Percentiles rank a stretch among this genome's conserved stretches.
Conservation (phyloP, 2,113 vertebrate species). For the Falco punctatus region DNA sequence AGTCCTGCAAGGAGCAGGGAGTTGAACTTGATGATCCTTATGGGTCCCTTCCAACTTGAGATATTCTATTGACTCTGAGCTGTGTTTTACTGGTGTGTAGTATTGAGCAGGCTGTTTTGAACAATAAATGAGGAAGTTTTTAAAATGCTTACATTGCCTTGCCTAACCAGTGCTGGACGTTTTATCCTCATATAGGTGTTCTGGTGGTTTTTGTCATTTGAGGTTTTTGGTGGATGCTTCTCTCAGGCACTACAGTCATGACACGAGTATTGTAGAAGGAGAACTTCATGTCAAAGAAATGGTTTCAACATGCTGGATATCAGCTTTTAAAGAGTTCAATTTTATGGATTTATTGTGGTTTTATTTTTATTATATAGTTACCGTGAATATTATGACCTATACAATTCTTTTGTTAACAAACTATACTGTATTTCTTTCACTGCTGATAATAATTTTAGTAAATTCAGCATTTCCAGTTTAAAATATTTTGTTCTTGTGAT, state of each 20-base stretch:
- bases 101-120: neutral
- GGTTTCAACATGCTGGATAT: neutral
- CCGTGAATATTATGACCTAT: neutral
- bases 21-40: fast-evolving
- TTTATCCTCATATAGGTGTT: neutral
- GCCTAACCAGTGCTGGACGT: neutral
- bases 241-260: neutral
- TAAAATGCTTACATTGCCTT: neutral
- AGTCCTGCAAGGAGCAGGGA: neutral
- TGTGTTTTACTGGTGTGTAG: neutral
- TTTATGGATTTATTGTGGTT: neutral
- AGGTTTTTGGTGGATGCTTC: neutral
- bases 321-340: neutral
- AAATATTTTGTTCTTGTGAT: neutral
- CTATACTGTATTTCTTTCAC: neutral
- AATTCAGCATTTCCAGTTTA: neutral
- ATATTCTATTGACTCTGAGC: neutral
- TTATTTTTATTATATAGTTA: neutral
- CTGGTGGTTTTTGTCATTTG: neutral
- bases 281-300: neutral
- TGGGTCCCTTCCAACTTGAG: neutral
- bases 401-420: neutral
- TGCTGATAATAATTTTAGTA: neutral
- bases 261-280: neutral
- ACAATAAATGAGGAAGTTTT: neutral